Conservation (phyloP, 2,888 invertebrate genomes). For the Leptogaster cylindrica region DNA sequence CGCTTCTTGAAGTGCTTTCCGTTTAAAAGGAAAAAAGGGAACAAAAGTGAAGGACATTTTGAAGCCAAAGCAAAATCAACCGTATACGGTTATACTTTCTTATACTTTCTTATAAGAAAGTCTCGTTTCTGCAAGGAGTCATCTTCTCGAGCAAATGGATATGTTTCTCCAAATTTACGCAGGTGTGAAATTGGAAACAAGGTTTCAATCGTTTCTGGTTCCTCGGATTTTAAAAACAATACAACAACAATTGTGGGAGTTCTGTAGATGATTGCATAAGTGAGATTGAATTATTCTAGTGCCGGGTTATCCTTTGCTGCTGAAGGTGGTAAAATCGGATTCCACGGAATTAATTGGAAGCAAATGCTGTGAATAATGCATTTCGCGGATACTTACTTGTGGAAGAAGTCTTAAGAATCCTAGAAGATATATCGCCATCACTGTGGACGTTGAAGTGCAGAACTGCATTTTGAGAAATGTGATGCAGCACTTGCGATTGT, state of each 20-base stretch:
- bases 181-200: slow-evolving; percentile 31
- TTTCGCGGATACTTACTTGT: slow-evolving; percentile 58
- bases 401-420: slow-evolving; percentile 64
- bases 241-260: too few species aligned
- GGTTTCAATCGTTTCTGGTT: too few species aligned
- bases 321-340: too few species aligned
- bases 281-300: too few species aligned
- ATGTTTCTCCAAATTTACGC: slow-evolving; percentile 6
- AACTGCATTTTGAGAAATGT: slow-evolving; percentile 74
- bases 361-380: too few species aligned
- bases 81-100: too few species aligned
- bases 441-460: slow-evolving; percentile 72
- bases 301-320: too few species aligned
- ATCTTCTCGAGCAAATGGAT: neutral
- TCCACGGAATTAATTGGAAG: too few species aligned
- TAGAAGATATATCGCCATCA: slow-evolving; percentile 69
- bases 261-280: too few species aligned
- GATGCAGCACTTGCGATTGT: slow-evolving; percentile 64
- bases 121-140: slow-evolving; percentile 9
- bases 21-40: neutral
- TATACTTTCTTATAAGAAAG: too few species aligned
- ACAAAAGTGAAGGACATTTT: neutral
- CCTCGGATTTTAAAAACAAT: too few species aligned
- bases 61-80: neutral
- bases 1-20: neutral